phyloP scores from a whole-genome alignment of 2,113 vertebrate genomes.

The Psammodynastes pulverulentus region DNA sequence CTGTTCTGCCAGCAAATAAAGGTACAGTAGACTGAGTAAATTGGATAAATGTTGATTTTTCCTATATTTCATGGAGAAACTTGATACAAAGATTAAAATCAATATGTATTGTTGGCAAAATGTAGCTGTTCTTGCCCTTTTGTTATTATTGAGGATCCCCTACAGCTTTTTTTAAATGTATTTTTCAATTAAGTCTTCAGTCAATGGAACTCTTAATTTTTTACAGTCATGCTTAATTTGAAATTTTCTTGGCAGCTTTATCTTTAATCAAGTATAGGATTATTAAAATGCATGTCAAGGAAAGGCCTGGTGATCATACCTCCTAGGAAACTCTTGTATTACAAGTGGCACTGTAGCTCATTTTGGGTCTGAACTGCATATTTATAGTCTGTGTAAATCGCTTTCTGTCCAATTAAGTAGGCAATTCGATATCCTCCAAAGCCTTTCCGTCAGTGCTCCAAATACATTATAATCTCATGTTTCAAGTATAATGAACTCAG shows the following conservation, averaged over 20 bases:
- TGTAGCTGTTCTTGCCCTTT: not conserved
- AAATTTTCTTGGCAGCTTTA: constrained; percentile 40
- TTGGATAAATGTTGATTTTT: not conserved
- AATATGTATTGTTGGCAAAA: not conserved
- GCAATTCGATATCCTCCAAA: not conserved
- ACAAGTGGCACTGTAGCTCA: constrained; percentile 4
- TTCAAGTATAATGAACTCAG: constrained; percentile 18
- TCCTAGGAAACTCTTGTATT: constrained; percentile 26
- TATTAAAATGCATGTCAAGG: constrained; percentile 45
- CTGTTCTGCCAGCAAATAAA: not conserved
- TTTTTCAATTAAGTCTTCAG: not conserved
- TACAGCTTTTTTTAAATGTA: not conserved
- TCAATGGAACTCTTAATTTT: constrained; percentile 34
- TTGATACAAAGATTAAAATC: not conserved
- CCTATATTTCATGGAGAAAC: not conserved
- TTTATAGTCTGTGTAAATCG: constrained; percentile 27
- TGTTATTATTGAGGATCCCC: constrained; percentile 4
- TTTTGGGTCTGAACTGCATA: constrained; percentile 29
- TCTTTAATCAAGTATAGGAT: constrained; percentile 39
- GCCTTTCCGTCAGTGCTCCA: not conserved
- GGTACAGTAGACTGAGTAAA: not conserved
- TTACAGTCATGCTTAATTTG: constrained; percentile 21
- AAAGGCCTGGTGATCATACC: constrained; percentile 37
- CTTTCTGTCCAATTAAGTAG: constrained; percentile 15
- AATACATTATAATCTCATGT: not conserved